Base-by-base conservation (phyloP, 2,888 invertebrate species). In the Tricholauxania praeusta region DNA sequence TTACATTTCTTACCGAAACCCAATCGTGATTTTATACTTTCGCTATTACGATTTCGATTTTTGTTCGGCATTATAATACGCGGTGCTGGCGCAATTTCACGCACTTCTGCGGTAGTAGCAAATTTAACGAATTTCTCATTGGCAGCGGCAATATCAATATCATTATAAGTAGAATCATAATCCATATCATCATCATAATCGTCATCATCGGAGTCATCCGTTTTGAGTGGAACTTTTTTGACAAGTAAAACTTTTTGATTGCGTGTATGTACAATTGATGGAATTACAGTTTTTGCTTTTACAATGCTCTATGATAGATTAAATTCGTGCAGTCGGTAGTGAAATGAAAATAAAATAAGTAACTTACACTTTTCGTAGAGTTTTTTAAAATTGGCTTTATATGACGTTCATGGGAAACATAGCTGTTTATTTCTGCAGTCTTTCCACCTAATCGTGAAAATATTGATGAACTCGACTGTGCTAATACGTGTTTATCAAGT, bases 111-210 rank as follows among this genome's bases (percentile, higher is more conserved):
- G 15, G 85, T 86, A 0, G 87, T 83, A 5, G 87, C 87, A 71
- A 88, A 88, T 68, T 87, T 86, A 0, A 88, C 87, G 68, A 84
- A 81, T 77, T 88, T 88, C 67, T 87, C 87, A 12, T 78, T 82
- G 2, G 75, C 75, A 4, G 73, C 77, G n/a, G 62, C 57, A 76
- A 82, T 69, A 52, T 79, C 78, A 48, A 79, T 75, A n/a, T 76
- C 79, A 3, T 76, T 69, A 17, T 77, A 77, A 51, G 75, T 70
- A 0, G 68, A 76, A 12, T 78, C 78, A 51, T 75, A 74, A 22
- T 79, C 77, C 28, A 74, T 78, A 22, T 79, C 73, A 60, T 81
- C 83, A 14, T 78, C 80, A 65, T 82, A 80, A 15, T 79, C 77
- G 15, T 82, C 79, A 2, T 80, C 80, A 62, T 80, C 81, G 60